Evolutionary conservation across 1,140 invertebrate species (phyloP).

Genomic region (Drosophila ercepeae): DNA sequence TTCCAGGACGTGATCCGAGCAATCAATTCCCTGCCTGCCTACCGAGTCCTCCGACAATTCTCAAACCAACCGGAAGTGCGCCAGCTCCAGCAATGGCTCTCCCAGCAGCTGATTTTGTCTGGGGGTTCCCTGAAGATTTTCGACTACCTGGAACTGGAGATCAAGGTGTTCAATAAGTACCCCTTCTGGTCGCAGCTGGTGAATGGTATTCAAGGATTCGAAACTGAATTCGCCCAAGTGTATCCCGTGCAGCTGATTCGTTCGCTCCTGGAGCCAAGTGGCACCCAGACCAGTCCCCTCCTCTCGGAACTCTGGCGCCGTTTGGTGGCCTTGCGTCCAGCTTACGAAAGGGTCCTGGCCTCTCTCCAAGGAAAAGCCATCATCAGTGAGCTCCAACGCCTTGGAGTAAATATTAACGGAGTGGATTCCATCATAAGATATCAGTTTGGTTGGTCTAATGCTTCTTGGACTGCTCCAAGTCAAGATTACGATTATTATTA

Average conservation of each 20-base stretch:
- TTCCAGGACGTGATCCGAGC: slow-evolving; percentile 64
- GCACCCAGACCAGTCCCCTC: slow-evolving; percentile 37
- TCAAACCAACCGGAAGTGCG: slow-evolving; percentile 63
- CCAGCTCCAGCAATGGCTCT: slow-evolving; percentile 53
- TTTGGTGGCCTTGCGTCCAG: slow-evolving; percentile 53
- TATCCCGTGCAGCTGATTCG: slow-evolving; percentile 59
- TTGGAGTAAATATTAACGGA: slow-evolving; percentile 53
- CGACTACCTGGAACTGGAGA: slow-evolving; percentile 65
- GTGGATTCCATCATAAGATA: slow-evolving; percentile 48
- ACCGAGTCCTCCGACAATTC: slow-evolving; percentile 44
- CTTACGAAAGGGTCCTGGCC: slow-evolving; percentile 65
- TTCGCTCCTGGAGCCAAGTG: slow-evolving; percentile 51
- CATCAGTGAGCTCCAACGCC: slow-evolving; percentile 26
- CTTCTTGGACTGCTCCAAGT: slow-evolving; percentile 6
- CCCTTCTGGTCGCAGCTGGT: slow-evolving; percentile 64
- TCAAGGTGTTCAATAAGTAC: slow-evolving; percentile 68
- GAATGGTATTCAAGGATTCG: slow-evolving; percentile 62
- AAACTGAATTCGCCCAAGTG: slow-evolving; percentile 49
- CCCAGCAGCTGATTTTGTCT: slow-evolving; percentile 56
- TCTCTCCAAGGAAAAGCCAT: slow-evolving; percentile 25
- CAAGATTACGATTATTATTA: slow-evolving; percentile 46
- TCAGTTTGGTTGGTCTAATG: slow-evolving; percentile 65
- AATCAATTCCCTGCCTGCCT: slow-evolving; percentile 57
- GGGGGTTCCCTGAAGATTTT: slow-evolving; percentile 57
- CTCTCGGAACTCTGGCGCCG: slow-evolving; percentile 65